Conservation (phyloP, 2,797 vertebrate genomes). For the Rallus crepitans region DNA sequence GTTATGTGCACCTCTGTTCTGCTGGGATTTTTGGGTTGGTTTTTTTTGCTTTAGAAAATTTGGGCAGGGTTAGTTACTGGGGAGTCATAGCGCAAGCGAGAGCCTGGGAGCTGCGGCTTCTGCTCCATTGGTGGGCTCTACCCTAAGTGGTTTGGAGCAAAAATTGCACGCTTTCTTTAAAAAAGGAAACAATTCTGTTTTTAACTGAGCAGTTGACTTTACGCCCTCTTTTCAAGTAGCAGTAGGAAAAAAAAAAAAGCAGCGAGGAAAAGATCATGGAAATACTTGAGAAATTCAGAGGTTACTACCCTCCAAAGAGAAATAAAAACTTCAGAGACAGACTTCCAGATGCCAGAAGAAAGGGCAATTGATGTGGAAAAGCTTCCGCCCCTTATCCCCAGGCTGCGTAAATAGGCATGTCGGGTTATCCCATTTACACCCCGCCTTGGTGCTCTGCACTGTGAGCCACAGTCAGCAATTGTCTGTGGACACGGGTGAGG, state of each 20-base stretch:
- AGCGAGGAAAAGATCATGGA: conserved; percentile 15
- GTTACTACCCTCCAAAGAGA: conserved; percentile 39
- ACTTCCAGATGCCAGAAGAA: conserved; percentile 45
- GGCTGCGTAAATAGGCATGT: conserved; percentile 58
- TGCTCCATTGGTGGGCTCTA: conserved; percentile 14
- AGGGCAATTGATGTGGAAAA: conserved; percentile 55
- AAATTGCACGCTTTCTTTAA: conserved; percentile 8
- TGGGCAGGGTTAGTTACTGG: neutral
- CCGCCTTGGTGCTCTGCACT: neutral
- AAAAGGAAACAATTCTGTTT: conserved; percentile 34
- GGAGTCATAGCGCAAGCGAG: fast-evolving
- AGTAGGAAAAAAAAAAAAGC: neutral
- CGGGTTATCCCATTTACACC: conserved; percentile 51
- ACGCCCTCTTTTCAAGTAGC: conserved; percentile 12
- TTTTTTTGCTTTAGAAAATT: neutral
- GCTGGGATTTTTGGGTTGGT: neutral
- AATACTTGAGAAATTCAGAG: conserved; percentile 41
- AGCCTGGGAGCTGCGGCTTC: neutral
- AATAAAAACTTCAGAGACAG: conserved; percentile 41
- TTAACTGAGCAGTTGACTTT: conserved; percentile 25
- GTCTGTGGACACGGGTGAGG: conserved; percentile 15
- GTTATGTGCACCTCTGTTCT: neutral
- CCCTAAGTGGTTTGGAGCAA: neutral
- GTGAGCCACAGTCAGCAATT: conserved; percentile 30
- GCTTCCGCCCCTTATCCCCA: conserved; percentile 44